phyloP scores from a whole-genome alignment of 2,797 vertebrate genomes.

The Urophycis tenuis region DNA sequence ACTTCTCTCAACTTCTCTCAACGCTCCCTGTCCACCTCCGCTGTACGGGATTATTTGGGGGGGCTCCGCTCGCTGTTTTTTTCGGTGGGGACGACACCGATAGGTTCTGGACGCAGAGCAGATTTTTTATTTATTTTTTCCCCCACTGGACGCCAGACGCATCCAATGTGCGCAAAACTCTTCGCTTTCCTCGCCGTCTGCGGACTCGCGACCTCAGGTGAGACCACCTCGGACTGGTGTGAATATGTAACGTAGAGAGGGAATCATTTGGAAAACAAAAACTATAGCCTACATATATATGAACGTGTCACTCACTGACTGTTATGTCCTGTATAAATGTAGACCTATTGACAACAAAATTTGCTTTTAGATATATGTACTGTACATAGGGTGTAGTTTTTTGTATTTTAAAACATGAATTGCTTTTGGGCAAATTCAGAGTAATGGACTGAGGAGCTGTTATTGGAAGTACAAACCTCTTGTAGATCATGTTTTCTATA shows the following conservation, averaged over 20 bases:
- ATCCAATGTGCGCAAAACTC: conserved; percentile 57
- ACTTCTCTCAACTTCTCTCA: not conserved
- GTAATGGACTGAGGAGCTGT: not conserved
- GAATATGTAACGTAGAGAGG: not conserved
- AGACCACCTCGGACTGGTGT: conserved; percentile 28
- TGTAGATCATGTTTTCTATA: not conserved
- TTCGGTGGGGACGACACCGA: not conserved
- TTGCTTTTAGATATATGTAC: too few species aligned
- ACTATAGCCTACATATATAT: not conserved
- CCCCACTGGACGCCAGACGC: conserved; percentile 12
- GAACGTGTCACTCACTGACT: not conserved
- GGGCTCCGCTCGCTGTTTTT: not conserved
- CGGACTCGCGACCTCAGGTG: conserved; percentile 68
- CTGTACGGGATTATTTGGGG: not conserved
- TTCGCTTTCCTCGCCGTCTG: conserved; percentile 47
- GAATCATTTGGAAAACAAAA: not conserved
- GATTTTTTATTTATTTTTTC: not conserved
- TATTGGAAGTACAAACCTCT: not conserved
- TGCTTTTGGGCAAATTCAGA: not conserved
- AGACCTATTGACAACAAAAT: too few species aligned
- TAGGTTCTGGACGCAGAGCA: not conserved
- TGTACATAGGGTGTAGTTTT: too few species aligned
- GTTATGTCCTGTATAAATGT: not conserved
- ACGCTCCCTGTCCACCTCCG: not conserved
- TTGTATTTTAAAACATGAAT: not conserved